These are phyloP conservation scores for Metopia argyrocephala DNA, from an alignment of 2,888 invertebrate species.

Conservation along the genomic window DNA sequence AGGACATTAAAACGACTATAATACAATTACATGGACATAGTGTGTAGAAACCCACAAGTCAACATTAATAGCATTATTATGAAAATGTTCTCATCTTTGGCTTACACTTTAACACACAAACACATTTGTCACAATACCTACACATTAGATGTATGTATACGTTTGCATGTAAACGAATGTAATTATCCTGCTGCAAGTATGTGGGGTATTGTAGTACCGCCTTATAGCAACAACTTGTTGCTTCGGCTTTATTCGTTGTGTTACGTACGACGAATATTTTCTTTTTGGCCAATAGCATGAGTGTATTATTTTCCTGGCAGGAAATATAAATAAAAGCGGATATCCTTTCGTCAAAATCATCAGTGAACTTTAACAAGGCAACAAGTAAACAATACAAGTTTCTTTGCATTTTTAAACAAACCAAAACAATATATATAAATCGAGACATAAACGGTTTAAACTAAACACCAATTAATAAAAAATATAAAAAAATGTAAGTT, in stretches of 20 bases:
- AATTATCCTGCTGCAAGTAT: constrained; percentile 16
- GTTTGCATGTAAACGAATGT: constrained; percentile 1
- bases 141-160: neutral
- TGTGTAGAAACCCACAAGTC: neutral
- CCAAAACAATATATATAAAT: constrained; percentile 14
- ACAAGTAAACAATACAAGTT: constrained; percentile 70
- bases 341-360: constrained; percentile 70
- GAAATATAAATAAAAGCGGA: constrained; percentile 69
- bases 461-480: constrained; percentile 11
- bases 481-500: constrained; percentile 59
- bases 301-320: constrained; percentile 63
- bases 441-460: neutral
- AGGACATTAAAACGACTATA: constrained; percentile 42
- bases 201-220: constrained; percentile 32
- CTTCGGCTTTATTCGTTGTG: constrained; percentile 45
- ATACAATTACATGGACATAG: constrained; percentile 14
- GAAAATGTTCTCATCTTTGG: neutral
- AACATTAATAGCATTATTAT: constrained; percentile 4
- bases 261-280: constrained; percentile 47
- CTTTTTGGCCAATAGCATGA: constrained; percentile 68
- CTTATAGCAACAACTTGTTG: constrained; percentile 55
- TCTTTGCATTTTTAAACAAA: neutral
- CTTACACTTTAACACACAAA: neutral
- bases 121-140: too few species aligned
- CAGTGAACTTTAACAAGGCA: constrained; percentile 69